Evolutionary conservation across 2,888 invertebrate genomes (phyloP).

Genomic region (Tyria jacobaeae): DNA sequence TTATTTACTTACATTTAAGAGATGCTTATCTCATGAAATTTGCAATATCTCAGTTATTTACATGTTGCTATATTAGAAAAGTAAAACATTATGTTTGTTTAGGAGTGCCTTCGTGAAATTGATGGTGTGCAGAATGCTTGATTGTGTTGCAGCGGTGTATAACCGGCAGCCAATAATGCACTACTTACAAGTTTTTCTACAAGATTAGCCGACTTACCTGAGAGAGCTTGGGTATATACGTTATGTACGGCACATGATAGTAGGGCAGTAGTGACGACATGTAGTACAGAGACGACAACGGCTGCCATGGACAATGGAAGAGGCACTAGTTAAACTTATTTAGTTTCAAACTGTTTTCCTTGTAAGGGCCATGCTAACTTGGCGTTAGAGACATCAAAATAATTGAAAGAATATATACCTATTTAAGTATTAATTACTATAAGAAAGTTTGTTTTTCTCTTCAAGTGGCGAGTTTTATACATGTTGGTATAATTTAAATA

Average conservation of each 20-base stretch:
- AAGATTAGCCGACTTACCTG: slow-evolving; percentile 71
- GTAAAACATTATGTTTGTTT: slow-evolving; percentile 41
- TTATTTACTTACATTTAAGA: slow-evolving; percentile 29
- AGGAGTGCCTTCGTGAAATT: slow-evolving; percentile 31
- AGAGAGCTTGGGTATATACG: slow-evolving; percentile 77
- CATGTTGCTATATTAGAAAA: slow-evolving; percentile 22
- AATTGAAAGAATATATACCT: not conserved
- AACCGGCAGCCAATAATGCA: slow-evolving; percentile 36
- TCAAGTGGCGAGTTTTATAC: not conserved
- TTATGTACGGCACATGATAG: slow-evolving; percentile 77
- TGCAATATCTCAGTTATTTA: slow-evolving; percentile 20
- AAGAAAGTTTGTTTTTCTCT: not conserved
- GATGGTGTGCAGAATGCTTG: slow-evolving; percentile 27
- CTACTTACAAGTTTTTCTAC: slow-evolving; percentile 47
- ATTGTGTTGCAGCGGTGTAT: slow-evolving; percentile 33
- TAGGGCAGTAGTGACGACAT: slow-evolving; percentile 72
- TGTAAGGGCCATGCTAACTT: not conserved
- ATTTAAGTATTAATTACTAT: not conserved
- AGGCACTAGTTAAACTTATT: slow-evolving; percentile 18
- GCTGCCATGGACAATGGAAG: slow-evolving; percentile 66
- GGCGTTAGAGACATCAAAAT: not conserved
- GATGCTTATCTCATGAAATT: slow-evolving; percentile 14
- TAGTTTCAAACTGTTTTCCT: not conserved
- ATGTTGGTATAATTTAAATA: not conserved
- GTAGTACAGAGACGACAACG: slow-evolving; percentile 80